phyloP scores from a whole-genome alignment of 2,113 vertebrate genomes.

The Acrocephalus kingi region DNA sequence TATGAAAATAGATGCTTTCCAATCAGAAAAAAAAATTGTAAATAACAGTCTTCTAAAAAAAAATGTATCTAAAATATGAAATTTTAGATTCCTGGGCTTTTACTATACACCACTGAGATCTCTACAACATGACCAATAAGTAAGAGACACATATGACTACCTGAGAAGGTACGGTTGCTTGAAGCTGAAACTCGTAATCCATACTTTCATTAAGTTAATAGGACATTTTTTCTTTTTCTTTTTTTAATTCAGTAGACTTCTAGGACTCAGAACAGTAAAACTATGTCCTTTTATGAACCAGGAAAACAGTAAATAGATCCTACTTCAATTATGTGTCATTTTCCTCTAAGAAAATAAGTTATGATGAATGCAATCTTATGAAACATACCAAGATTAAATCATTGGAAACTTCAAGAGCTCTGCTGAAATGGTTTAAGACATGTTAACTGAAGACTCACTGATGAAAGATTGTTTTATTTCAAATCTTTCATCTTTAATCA shows the following conservation, averaged over 20 bases:
- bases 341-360: not conserved
- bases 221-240: not conserved
- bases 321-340: not conserved
- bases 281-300: not conserved
- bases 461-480: constrained; percentile 13
- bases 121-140: not conserved
- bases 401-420: not conserved
- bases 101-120: not conserved
- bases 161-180: not conserved
- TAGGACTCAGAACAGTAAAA: not conserved
- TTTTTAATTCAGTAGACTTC: not conserved
- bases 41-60: not conserved
- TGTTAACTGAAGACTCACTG: not conserved
- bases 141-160: not conserved
- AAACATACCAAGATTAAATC: not conserved
- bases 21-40: not conserved
- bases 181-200: not conserved
- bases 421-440: not conserved
- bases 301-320: not conserved
- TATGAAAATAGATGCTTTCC: not conserved
- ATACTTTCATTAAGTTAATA: not conserved
- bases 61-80: not conserved
- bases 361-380: constrained; percentile 7
- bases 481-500: not conserved
- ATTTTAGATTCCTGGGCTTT: not conserved